phyloP scores from a whole-genome alignment of 2,113 vertebrate genomes.

The Oriolus oriolus region DNA sequence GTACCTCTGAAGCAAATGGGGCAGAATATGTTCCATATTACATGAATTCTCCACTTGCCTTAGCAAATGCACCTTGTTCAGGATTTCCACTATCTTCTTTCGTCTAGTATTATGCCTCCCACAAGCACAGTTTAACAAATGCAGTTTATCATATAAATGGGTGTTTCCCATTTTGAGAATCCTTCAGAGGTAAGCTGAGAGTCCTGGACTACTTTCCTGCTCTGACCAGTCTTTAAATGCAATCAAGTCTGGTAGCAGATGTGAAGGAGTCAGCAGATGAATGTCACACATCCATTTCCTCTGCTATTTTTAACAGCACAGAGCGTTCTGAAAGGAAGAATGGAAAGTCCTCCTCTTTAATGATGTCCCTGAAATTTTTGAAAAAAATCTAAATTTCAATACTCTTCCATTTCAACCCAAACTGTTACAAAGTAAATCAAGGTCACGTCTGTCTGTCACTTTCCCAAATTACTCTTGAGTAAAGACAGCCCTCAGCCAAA shows the following conservation, averaged over 20 bases:
- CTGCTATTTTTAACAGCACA: conserved; percentile 29
- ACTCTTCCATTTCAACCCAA: not conserved
- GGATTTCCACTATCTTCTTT: not conserved
- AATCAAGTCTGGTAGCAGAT: not conserved
- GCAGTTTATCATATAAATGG: not conserved
- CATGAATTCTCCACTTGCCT: not conserved
- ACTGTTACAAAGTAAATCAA: conserved; percentile 29
- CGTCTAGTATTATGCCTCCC: not conserved
- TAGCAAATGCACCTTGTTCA: not conserved
- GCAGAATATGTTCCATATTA: not conserved
- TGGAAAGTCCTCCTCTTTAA: not conserved
- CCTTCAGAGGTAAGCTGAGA: not conserved
- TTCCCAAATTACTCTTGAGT: conserved; percentile 11
- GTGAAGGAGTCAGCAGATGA: not conserved
- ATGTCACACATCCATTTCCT: not conserved
- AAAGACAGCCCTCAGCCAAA: conserved; percentile 44
- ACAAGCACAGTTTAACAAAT: not conserved
- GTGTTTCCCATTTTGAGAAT: not conserved
- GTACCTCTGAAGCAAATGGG: not conserved
- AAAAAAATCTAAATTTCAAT: conserved; percentile 1
- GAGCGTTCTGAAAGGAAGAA: not conserved
- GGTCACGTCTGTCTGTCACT: not conserved
- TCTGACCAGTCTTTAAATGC: not conserved
- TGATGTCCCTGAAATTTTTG: not conserved
- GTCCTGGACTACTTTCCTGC: not conserved